Evolutionary conservation across 2,113 vertebrate genomes (phyloP), one percentile per base, ranked within the genome.

Genomic region (Forbesichthys papilliferus): DNA sequence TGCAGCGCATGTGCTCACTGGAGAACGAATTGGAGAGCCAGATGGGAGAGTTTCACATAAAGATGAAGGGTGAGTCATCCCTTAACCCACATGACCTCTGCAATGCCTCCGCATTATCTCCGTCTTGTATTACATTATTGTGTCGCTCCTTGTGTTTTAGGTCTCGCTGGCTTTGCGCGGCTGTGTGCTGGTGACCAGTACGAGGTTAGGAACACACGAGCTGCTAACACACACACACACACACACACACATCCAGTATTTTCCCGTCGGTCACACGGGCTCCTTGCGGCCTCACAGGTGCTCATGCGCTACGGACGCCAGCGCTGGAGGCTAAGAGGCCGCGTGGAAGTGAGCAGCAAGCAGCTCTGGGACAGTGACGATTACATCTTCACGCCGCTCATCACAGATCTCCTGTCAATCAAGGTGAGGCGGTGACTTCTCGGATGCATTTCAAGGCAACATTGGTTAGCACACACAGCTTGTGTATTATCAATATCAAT

Each of bases 291-390:
- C 48, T 16, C 18, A 48, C 73, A 99, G 98, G 98, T 99, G 85
- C 95, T 94, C 70, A 99, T 99, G 98, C 96, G 96, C 71, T 99
- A 98, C 0, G 98, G 98, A 0, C 93, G 98, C 42, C 98, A 99
- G 79, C 94, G 97, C 56, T 99, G 98, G 98, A 96, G 96, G 89
- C 89, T 99, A 62, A 91, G 95, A 42, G 98, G 98, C 2, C 96
- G 97, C 33, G 96, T 99, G 5, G 98, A 99, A 85, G 93, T 96
- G 69, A 97, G 97, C 66, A 94, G 94, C 84, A 98, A 96, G 85
- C 98, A 99, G 87, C 94, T 99, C 76, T 99, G 98, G 98, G 98
- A 99, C 91, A 96, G 95, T 0, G 98, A 99, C 72, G 98, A 99
- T 36, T 96, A 96, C 75, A 90, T 98, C 73, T 98, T 99, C 88